Conservation (phyloP, 2,888 invertebrate species). For the Onthophagus sagittarius region DNA sequence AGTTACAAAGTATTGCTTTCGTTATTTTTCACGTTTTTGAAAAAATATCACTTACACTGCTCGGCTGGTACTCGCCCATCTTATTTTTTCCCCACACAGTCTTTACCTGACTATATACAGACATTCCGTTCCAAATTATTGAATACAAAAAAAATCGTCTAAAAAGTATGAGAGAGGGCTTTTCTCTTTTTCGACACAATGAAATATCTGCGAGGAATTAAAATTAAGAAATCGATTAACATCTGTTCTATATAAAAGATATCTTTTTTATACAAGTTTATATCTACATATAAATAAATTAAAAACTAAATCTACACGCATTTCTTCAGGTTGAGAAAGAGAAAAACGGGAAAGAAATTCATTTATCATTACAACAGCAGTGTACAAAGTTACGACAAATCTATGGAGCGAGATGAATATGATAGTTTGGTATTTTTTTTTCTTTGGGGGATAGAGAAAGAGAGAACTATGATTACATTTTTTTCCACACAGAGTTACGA, state of each 20-base stretch:
- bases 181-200: not conserved
- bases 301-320: slow-evolving; percentile 18
- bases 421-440: not conserved
- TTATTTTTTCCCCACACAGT: not conserved
- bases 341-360: slow-evolving; percentile 24
- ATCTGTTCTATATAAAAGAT: slow-evolving; percentile 5
- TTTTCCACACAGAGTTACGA: slow-evolving; percentile 21
- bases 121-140: slow-evolving; percentile 14
- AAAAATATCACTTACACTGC: slow-evolving; percentile 61
- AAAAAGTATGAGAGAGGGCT: not conserved
- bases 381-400: slow-evolving; percentile 31
- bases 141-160: slow-evolving; percentile 1
- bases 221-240: slow-evolving; percentile 1
- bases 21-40: slow-evolving; percentile 67
- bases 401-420: slow-evolving; percentile 33
- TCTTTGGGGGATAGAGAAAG: not conserved
- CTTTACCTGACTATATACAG: slow-evolving; percentile 16
- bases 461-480: slow-evolving; percentile 13
- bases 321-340: not conserved
- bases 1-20: slow-evolving; percentile 74
- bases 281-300: slow-evolving; percentile 15
- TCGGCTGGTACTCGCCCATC: slow-evolving; percentile 29
- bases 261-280: slow-evolving; percentile 9
- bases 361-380: slow-evolving; percentile 51
- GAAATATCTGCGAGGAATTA: slow-evolving; percentile 1